Evolutionary conservation across 2,797 vertebrate species (phyloP).

Genomic region (Gastrophryne carolinensis): DNA sequence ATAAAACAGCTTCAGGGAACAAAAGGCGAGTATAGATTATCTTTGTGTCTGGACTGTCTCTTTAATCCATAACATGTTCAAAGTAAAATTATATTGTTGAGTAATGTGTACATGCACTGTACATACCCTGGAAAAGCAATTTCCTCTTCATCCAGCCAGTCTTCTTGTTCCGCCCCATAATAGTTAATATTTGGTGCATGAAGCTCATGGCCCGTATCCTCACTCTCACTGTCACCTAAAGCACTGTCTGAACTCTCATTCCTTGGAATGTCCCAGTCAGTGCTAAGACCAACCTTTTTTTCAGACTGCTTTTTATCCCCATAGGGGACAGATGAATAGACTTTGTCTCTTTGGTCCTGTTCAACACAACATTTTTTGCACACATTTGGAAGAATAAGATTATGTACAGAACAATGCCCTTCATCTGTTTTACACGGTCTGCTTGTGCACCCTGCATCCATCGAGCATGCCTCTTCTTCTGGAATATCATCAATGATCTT

Average conservation of each 20-base stretch:
- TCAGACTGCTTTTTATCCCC: conserved; percentile 77
- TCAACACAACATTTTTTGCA: conserved; percentile 80
- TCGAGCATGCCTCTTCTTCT: conserved; percentile 63
- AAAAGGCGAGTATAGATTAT: no score
- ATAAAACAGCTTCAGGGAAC: no score
- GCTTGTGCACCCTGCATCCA: conserved; percentile 68
- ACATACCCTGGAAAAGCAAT: conserved; percentile 90
- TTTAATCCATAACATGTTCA: no score
- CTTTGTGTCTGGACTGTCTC: no score
- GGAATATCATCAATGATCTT: conserved; percentile 82
- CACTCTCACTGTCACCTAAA: conserved; percentile 97
- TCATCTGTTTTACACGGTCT: conserved; percentile 62
- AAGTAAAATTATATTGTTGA: no score
- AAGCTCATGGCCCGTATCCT: conserved; percentile 79
- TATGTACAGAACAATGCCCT: conserved; percentile 74
- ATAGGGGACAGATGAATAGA: conserved; percentile 75
- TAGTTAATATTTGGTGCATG: conserved; percentile 65
- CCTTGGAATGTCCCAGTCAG: conserved; percentile 97
- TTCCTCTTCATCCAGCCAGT: conserved; percentile 93
- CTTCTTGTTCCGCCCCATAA: conserved; percentile 80
- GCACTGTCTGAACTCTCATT: conserved; percentile 98
- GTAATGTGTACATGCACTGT: neutral
- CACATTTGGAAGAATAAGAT: conserved; percentile 70
- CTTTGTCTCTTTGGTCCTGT: conserved; percentile 80
- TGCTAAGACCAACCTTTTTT: conserved; percentile 71